A percentile compares a stretch with the other conserved stretches of the same genome.
Conservation (phyloP, 2,888 invertebrate species). For the Busseola fusca region DNA sequence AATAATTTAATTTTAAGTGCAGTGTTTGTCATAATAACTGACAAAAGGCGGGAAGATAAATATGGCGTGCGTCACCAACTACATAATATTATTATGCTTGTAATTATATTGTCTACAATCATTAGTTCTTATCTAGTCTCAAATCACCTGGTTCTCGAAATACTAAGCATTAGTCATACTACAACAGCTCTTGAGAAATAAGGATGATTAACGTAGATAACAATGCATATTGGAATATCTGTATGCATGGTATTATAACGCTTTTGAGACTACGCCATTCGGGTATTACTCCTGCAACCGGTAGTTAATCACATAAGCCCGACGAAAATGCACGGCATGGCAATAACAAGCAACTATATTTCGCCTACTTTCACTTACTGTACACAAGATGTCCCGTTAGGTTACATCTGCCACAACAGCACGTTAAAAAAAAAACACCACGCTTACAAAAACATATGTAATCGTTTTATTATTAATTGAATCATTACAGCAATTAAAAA, state of each 20-base stretch:
- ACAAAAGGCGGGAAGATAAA: constrained; percentile 13
- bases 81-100: no score
- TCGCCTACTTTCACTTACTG: constrained; percentile 61
- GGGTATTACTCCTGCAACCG: constrained; percentile 33
- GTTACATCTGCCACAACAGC: constrained; percentile 59
- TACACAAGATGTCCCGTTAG: constrained; percentile 48
- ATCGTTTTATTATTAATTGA: constrained; percentile 81
- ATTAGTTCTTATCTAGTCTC: not conserved
- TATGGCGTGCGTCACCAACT: constrained; percentile 25
- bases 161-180: not conserved
- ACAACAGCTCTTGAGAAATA: not conserved
- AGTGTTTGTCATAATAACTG: no score
- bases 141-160: not conserved
- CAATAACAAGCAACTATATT: constrained; percentile 17
- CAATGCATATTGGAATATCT: not conserved
- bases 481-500: constrained; percentile 87
- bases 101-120: not conserved
- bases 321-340: constrained; percentile 16
- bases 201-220: not conserved
- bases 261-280: constrained; percentile 1
- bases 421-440: constrained; percentile 71
- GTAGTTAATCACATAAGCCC: not conserved
- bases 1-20: constrained; percentile 25
- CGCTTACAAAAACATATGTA: constrained; percentile 85
- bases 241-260: constrained; percentile 1